Evolutionary conservation across 1,140 invertebrate species (phyloP).

Genomic region (Lerema accius): DNA sequence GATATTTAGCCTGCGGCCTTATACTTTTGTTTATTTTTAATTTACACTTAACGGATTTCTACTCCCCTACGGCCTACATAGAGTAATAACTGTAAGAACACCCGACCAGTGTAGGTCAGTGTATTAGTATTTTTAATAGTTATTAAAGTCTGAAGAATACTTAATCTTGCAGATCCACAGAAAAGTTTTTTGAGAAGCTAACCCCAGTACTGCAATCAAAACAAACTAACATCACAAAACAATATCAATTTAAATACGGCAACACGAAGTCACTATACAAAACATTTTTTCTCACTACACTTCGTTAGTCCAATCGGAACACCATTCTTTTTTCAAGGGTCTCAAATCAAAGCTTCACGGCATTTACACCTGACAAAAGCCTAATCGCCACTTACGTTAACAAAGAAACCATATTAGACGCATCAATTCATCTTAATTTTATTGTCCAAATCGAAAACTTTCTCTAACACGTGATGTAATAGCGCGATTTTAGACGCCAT

Average conservation of each 20-base stretch:
- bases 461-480: slow-evolving; percentile 26
- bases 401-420: slow-evolving; percentile 30
- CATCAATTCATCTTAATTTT: slow-evolving; percentile 35
- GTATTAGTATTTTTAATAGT: too few species aligned
- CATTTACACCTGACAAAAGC: slow-evolving; percentile 31
- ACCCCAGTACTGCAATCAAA: too few species aligned
- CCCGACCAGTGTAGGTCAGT: too few species aligned
- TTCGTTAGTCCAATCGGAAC: slow-evolving; percentile 15
- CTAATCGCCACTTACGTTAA: slow-evolving; percentile 31
- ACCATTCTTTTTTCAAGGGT: slow-evolving; percentile 12
- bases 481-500: slow-evolving; percentile 27
- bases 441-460: slow-evolving; percentile 29
- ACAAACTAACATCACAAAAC: not conserved
- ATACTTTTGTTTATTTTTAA: not conserved
- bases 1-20: too few species aligned
- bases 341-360: slow-evolving; percentile 9
- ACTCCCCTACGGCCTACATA: too few species aligned
- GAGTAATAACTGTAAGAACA: too few species aligned
- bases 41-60: not conserved
- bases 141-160: too few species aligned
- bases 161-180: too few species aligned
- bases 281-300: slow-evolving; percentile 6
- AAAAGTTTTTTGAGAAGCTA: too few species aligned
- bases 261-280: too few species aligned
- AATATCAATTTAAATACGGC: not conserved